phyloP scores from a whole-genome alignment of 2,797 vertebrate genomes.

The Pangasius larnaudii region DNA sequence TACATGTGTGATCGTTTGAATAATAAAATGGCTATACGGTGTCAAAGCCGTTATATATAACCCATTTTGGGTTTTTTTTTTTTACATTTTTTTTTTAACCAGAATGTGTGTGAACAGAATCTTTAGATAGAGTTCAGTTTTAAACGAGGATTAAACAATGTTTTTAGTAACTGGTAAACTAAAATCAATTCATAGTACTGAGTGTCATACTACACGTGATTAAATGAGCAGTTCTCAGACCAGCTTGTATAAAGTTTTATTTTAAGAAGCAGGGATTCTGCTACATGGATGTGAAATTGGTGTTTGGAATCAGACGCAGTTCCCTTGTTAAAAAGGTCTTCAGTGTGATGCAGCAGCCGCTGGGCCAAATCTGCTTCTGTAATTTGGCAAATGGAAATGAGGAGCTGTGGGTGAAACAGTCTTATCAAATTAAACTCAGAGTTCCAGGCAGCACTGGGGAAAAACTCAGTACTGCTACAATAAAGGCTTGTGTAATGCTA shows the following conservation, averaged over 20 bases:
- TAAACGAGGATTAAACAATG: neutral
- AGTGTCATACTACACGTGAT: neutral
- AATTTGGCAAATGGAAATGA: constrained; percentile 57
- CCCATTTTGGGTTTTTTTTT: neutral
- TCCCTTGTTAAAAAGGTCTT: constrained; percentile 3
- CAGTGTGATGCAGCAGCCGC: constrained; percentile 15
- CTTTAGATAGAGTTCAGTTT: neutral
- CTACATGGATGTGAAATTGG: neutral
- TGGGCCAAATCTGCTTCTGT: constrained; percentile 49
- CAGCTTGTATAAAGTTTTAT: neutral
- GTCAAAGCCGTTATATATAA: too few species aligned
- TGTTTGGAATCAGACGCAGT: constrained; percentile 13
- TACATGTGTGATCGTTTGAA: neutral
- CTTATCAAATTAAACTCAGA: constrained; percentile 54
- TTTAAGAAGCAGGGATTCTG: neutral
- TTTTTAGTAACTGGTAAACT: neutral
- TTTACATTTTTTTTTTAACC: neutral
- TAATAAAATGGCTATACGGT: neutral
- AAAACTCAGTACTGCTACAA: constrained; percentile 33
- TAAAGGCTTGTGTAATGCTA: constrained; percentile 40
- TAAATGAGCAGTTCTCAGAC: neutral
- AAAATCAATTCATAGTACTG: neutral
- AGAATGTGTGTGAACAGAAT: neutral
- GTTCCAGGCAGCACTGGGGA: constrained; percentile 27
- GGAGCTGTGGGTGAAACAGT: constrained; percentile 48